A percentile compares a stretch with the other conserved stretches of the same genome.
phyloP scores from a whole-genome alignment of 1,140 invertebrate species.

The Macrocentrus cingulum region DNA sequence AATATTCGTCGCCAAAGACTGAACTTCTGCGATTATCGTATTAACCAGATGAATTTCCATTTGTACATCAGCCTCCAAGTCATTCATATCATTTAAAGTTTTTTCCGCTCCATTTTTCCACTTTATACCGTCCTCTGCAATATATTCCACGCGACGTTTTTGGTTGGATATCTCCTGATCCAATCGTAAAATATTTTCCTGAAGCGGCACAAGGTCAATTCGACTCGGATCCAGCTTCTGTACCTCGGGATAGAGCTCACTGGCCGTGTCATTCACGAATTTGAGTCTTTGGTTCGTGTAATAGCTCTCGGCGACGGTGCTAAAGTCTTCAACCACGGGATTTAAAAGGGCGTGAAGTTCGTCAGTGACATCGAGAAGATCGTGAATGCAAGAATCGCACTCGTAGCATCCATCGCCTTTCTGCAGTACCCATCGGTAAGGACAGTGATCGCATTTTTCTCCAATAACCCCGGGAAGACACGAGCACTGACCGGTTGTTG shows the following conservation, averaged over 20 bases:
- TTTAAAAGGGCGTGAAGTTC: slow-evolving; percentile 66
- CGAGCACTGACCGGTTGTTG: slow-evolving; percentile 86
- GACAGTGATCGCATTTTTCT: slow-evolving; percentile 92
- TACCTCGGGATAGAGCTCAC: slow-evolving; percentile 67
- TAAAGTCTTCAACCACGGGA: slow-evolving; percentile 70
- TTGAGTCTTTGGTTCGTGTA: slow-evolving; percentile 76
- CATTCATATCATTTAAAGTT: slow-evolving; percentile 61
- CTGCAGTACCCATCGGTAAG: slow-evolving; percentile 74
- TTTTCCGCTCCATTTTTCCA: slow-evolving; percentile 60
- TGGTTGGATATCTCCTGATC: slow-evolving; percentile 62
- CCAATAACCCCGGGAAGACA: slow-evolving; percentile 95
- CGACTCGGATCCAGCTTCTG: slow-evolving; percentile 66
- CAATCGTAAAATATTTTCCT: slow-evolving; percentile 62
- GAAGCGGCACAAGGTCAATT: slow-evolving; percentile 65
- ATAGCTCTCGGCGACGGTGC: slow-evolving; percentile 71
- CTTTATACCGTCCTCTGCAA: slow-evolving; percentile 54
- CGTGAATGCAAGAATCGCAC: slow-evolving; percentile 88
- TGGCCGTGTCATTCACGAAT: slow-evolving; percentile 71
- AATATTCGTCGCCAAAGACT: slow-evolving; percentile 68
- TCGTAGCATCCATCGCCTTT: slow-evolving; percentile 72
- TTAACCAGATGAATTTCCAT: slow-evolving; percentile 60
- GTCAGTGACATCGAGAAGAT: slow-evolving; percentile 85
- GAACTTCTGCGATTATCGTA: slow-evolving; percentile 67
- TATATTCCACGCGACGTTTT: slow-evolving; percentile 62
- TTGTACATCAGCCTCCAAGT: slow-evolving; percentile 58